Base-by-base conservation (phyloP, 2,888 invertebrate species). In the Quadroppia sp. region DNA sequence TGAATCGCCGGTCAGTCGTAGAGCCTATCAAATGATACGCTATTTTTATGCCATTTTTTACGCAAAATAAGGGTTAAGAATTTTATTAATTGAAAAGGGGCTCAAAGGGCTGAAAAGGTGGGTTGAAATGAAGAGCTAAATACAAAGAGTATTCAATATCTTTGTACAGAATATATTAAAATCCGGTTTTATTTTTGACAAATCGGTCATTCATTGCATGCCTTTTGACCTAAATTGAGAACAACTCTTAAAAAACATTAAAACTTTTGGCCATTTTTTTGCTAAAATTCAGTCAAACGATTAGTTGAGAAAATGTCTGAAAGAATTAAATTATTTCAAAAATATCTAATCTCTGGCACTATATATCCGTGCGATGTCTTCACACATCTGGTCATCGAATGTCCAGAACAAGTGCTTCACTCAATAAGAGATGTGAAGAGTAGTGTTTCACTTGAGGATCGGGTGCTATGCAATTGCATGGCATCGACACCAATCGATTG, bases 341-440 rank as follows among this genome's bases (percentile, higher is more conserved):
- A 45, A 25, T 69, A 15, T 15, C 69, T 69, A 15, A 69, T n/a
- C 17, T 25, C 2, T 25, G 69, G 69, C 25, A 45, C 25, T 9
- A 3, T 40, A 23, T 69, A 69, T 13, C 69, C 69, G 23, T 69
- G 69, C 23, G 45, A 69, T 69, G 17, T 69, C 2, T 69, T 69
- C 28, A 69, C 42, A 3, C n/a, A 13, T 25, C 23, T 69, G 42
- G 20, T 69, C 23, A 20, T 69, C 13, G 69, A 69, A 42, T 42
- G 42, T 42, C 69, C 69, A 17, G 69, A 69, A 69, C 69, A 69
- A 45, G 25, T 69, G 17, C 23, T 69, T 4, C 11, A 23, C 1
- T 25, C 11, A 15, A 69, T 69, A 2, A 9, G 2, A 28, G 45
- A 23, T 45, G 69, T 69, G 6, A 45, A 69, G 15, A 1, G 1